Percentiles rank a stretch among this genome's conserved stretches.
These are phyloP conservation scores for Crocodylus rhombifer DNA, from an alignment of 2,797 vertebrate species.

Conservation along the genomic window DNA sequence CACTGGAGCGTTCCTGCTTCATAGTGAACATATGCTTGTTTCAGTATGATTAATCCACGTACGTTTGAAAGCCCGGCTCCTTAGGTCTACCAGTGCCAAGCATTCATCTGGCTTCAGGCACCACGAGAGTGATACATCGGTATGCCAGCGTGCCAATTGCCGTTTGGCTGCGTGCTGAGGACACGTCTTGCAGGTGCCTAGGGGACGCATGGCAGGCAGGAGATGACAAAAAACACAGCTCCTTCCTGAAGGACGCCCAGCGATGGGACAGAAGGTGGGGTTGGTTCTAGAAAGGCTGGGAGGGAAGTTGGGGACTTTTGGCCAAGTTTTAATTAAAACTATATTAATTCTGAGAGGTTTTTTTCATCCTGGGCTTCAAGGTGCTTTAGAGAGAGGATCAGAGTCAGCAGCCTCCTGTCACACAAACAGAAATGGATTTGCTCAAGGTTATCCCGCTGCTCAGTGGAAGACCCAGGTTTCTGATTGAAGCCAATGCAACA, in stretches of 20 bases:
- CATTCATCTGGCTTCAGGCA: not conserved
- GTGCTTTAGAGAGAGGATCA: not conserved
- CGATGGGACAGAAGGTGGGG: not conserved
- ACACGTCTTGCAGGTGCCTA: fast-evolving
- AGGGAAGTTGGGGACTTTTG: not conserved
- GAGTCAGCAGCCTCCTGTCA: not conserved
- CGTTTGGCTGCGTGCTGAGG: fast-evolving
- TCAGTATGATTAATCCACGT: not conserved
- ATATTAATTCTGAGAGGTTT: not conserved
- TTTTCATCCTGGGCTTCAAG: not conserved
- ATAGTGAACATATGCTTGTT: not conserved
- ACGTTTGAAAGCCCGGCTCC: not conserved
- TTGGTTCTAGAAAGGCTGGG: not conserved
- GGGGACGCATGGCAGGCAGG: too few relatives aligned
- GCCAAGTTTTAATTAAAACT: not conserved
- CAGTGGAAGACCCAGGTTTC: not conserved
- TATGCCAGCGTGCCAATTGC: not conserved
- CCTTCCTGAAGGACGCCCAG: not conserved
- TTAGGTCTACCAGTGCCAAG: not conserved
- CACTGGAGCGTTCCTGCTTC: not conserved
- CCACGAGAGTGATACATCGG: not conserved
- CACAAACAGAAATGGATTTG: fast-evolving
- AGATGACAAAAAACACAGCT: not conserved
- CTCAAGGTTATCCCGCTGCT: not conserved
- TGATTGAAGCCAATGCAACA: not conserved